Conservation (phyloP, 2,888 invertebrate species). For the Diaphora mendica region DNA sequence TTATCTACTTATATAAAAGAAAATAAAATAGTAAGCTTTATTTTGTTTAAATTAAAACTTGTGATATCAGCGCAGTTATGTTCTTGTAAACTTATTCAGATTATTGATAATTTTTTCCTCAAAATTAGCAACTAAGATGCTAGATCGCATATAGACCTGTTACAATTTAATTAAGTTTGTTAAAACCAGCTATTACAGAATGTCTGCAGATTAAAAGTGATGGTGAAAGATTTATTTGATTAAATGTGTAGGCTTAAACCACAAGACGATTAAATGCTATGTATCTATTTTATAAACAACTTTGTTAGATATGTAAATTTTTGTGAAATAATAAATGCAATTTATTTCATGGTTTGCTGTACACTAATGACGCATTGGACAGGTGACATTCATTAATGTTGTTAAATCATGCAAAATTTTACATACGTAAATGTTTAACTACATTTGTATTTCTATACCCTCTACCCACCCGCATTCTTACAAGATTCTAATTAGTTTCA, state of each 20-base stretch:
- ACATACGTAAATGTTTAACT: not conserved
- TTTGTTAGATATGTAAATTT: not conserved
- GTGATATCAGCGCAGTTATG: not conserved
- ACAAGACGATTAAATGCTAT: too few relatives aligned
- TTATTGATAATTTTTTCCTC: not conserved
- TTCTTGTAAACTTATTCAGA: not conserved
- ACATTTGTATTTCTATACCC: not conserved
- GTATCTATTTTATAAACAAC: not conserved
- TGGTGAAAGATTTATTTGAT: not conserved
- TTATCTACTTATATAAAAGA: not conserved
- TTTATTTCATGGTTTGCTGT: not conserved
- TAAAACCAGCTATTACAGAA: not conserved
- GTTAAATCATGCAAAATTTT: constrained; percentile 15
- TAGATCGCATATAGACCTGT: too few relatives aligned
- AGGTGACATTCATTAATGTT: constrained; percentile 6
- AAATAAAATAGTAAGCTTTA: too few relatives aligned
- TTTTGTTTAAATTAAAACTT: too few relatives aligned
- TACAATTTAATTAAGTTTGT: not conserved
- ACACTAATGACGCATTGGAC: constrained; percentile 16
- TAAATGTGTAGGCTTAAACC: not conserved
- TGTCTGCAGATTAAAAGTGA: too few relatives aligned
- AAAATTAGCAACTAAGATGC: not conserved
- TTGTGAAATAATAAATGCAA: not conserved
- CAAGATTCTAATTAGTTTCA: constrained; percentile 43
- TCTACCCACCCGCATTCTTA: constrained; percentile 39